phyloP scores from a whole-genome alignment of 2,797 vertebrate species.

The Molothrus aeneus region DNA sequence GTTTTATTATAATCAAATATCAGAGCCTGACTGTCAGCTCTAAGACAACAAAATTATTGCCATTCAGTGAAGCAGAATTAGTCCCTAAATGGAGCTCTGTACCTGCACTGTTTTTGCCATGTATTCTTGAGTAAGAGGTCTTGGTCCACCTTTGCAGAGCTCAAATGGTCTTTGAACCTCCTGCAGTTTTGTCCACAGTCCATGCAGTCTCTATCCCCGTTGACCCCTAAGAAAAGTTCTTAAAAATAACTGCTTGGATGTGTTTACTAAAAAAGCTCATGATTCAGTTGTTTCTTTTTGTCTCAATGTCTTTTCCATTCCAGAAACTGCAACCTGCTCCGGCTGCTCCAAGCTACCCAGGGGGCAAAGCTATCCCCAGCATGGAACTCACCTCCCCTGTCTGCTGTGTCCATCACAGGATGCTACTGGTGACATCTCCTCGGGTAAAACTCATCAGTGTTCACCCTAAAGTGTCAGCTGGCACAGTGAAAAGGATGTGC shows the following conservation, averaged over 20 bases:
- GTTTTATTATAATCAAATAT: background rate
- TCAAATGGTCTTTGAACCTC: background rate
- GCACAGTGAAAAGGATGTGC: background rate
- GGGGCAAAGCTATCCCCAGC: background rate
- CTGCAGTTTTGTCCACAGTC: background rate
- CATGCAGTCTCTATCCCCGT: background rate
- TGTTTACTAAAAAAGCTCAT: background rate
- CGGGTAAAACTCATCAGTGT: background rate
- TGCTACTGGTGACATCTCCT: background rate
- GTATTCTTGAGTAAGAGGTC: background rate
- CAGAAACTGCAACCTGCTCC: background rate
- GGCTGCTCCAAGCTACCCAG: background rate
- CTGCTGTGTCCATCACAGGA: background rate
- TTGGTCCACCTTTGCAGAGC: background rate
- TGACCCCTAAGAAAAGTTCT: background rate
- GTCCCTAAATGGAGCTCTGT: background rate
- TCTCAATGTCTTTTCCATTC: background rate
- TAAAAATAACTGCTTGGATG: background rate
- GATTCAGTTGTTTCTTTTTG: background rate
- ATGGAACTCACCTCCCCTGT: fast-evolving
- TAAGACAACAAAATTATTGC: background rate
- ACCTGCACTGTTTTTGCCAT: background rate
- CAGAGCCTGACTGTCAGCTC: background rate
- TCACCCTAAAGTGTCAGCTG: background rate
- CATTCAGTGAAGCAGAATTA: background rate